Evolutionary conservation across 1,140 invertebrate species (phyloP), one percentile per base, ranked within the genome.

Genomic region (Octopus sinensis): DNA sequence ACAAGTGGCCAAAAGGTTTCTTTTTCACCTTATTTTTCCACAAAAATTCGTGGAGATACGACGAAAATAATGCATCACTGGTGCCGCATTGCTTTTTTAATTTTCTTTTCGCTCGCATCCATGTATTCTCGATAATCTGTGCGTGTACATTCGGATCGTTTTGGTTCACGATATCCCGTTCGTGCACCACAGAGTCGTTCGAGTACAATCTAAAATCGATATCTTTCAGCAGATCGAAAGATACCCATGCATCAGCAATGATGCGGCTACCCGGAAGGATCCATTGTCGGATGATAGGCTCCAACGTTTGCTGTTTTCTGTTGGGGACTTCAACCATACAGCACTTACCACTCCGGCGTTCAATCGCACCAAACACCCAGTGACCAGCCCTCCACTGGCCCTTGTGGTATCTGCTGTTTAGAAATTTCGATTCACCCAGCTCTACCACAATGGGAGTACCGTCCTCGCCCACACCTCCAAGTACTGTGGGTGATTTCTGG

Each of bases 351-450:
- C 13, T 80, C 4, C 78, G 68, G 17, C 83, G 79, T 73, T 83
- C 83, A 3, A 83, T 78, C 4, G 78, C 83, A n/a, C 84, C 84
- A 78, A 85, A 84, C 9, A 85, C 81, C 81, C 83, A 85, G 62
- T 85, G 84, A 17, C 83, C 81, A 4, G 81, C 81, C 5, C 79
- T 4, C 54, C 76, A 79, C 6, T 78, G 76, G 4, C 83, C 83
- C 71, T 80, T 5, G 76, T 85, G 83, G 80, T 84, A 85, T 79
- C 84, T 85, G 53, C 84, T 13, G 54, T 84, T 79, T 71, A 83
- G 82, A 53, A 79, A 85, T 62, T 81, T 79, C 10, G 62, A 80
- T 81, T 85, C 84, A 75, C 81, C 84, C 5, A 82, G 79, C 73
- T 83, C 80, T 9, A 83, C 83, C 17, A 81, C 71, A 30, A 76